These are phyloP conservation scores for Pteria penguin DNA, from an alignment of 2,888 invertebrate species.

Conservation along the genomic window DNA sequence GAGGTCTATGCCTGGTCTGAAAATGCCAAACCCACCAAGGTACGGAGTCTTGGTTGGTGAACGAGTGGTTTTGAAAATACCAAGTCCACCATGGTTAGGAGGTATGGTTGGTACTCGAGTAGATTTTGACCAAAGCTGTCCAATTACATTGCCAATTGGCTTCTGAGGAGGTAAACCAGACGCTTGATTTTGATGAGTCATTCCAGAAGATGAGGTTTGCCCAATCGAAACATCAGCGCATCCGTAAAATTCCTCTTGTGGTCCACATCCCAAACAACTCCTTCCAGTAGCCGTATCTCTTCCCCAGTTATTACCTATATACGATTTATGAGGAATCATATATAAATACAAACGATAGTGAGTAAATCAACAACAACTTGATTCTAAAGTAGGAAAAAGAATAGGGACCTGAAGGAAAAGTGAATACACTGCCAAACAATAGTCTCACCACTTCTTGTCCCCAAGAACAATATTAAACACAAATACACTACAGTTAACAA, in stretches of 20 bases:
- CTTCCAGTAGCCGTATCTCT: conserved; percentile 27
- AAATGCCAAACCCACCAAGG: neutral
- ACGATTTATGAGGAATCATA: too few species aligned
- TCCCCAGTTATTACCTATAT: conserved; percentile 56
- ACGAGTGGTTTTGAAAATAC: neutral
- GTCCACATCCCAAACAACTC: conserved; percentile 51
- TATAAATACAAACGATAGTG: too few species aligned
- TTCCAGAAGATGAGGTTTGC: neutral
- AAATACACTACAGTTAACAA: too few species aligned
- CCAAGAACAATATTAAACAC: too few species aligned
- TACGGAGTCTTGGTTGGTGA: neutral
- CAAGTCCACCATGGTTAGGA: neutral
- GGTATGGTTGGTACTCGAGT: conserved; percentile 6
- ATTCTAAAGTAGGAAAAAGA: too few species aligned
- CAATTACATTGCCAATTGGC: neutral
- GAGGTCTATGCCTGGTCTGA: conserved; percentile 3
- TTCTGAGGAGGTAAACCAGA: neutral
- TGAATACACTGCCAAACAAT: too few species aligned
- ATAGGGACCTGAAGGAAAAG: too few species aligned
- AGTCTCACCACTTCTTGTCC: too few species aligned
- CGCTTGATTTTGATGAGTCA: neutral
- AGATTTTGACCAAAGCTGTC: neutral
- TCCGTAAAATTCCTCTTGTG: conserved; percentile 59
- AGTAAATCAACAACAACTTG: too few species aligned
- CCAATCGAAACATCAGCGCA: conserved; percentile 52